Conservation (phyloP, 2,797 vertebrate genomes). For the Chromobotia macracanthus region DNA sequence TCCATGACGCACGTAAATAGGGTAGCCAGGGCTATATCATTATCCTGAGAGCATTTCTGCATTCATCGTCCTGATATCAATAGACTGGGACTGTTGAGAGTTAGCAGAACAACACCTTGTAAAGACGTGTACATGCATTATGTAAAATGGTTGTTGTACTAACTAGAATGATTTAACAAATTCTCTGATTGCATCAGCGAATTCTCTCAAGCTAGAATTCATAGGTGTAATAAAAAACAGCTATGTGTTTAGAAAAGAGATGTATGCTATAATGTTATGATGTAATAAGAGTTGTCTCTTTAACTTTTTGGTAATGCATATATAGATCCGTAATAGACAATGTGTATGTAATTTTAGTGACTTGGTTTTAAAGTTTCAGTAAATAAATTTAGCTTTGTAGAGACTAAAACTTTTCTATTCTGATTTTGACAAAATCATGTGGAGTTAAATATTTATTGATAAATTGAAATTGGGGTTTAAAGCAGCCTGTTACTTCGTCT, state of each 20-base stretch:
- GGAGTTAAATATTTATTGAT: background rate
- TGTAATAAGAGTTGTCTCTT: background rate
- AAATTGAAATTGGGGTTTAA: background rate
- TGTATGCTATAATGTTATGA: no score
- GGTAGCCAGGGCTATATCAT: conserved; percentile 69
- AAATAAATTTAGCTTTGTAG: no score
- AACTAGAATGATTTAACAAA: background rate
- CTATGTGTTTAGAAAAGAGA: background rate
- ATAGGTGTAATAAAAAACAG: background rate
- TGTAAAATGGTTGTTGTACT: background rate
- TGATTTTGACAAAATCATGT: no score
- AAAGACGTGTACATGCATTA: conserved; percentile 21
- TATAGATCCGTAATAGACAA: no score
- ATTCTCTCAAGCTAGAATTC: background rate
- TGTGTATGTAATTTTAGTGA: no score
- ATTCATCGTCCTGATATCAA: conserved; percentile 64
- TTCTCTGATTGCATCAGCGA: background rate
- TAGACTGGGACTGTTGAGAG: conserved; percentile 11
- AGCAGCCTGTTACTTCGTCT: conserved; percentile 1
- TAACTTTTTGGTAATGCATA: background rate
- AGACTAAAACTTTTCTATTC: background rate
- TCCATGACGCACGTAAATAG: conserved; percentile 93
- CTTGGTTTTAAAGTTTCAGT: no score
- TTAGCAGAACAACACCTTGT: conserved; percentile 25
- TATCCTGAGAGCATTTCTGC: conserved; percentile 82